A percentile compares a stretch with the other conserved stretches of the same genome.
Evolutionary conservation across 2,113 vertebrate species (phyloP).

Genomic region (Brachyhypopomus gauderio): DNA sequence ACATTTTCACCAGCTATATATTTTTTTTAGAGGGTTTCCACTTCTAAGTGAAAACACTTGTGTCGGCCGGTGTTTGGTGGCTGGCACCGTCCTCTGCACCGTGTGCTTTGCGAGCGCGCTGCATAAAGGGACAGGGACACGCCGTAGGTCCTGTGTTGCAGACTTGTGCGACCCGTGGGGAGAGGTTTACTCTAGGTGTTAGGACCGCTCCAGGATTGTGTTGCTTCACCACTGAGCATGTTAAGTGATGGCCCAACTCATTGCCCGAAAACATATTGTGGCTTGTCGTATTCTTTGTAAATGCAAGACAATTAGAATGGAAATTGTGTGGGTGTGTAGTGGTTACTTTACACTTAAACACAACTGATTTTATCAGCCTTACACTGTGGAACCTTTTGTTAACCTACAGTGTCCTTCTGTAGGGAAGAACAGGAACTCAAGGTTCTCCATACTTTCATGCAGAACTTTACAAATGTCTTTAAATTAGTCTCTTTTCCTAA

Average conservation of each 20-base stretch:
- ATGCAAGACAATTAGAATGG: neutral
- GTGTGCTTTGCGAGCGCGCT: constrained; percentile 48
- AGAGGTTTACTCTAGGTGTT: constrained; percentile 52
- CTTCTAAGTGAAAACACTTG: constrained; percentile 45
- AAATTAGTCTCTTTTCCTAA: neutral
- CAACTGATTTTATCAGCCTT: neutral
- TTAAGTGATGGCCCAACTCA: constrained; percentile 50
- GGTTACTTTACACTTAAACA: neutral
- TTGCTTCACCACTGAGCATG: constrained; percentile 41
- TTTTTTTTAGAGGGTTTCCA: constrained; percentile 39
- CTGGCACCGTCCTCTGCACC: constrained; percentile 9
- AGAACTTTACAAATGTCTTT: constrained; percentile 11
- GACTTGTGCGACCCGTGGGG: constrained; percentile 61
- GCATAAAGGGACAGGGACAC: constrained; percentile 63
- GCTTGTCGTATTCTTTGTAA: constrained; percentile 47
- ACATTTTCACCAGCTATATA: constrained; percentile 28
- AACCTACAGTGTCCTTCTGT: neutral
- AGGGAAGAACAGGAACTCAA: constrained; percentile 2
- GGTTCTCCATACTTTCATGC: neutral
- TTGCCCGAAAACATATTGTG: constrained; percentile 57
- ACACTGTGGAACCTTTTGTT: neutral
- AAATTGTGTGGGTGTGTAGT: constrained; percentile 6
- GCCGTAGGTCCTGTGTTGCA: constrained; percentile 56
- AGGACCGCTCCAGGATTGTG: constrained; percentile 44
- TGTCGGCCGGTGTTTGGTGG: neutral